Evolutionary conservation across 2,797 vertebrate species (phyloP).

Genomic region (Phataginus tetradactyla): DNA sequence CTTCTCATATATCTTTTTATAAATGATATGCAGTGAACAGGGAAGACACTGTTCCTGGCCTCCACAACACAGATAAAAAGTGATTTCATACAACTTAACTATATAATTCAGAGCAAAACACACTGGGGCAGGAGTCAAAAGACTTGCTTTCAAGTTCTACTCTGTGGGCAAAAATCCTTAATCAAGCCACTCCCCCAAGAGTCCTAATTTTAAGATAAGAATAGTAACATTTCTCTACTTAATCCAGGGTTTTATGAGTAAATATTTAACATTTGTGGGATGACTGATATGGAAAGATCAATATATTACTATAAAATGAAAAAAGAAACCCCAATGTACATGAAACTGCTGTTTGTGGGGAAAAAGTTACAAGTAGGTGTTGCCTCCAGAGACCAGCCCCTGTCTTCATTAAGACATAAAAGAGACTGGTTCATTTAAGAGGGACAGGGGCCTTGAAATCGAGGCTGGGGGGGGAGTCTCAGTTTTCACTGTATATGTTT

Average conservation of each 20-base stretch:
- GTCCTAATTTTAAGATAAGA: constrained; percentile 42
- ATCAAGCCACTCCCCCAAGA: not conserved
- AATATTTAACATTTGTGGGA: not conserved
- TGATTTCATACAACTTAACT: not conserved
- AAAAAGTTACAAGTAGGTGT: not conserved
- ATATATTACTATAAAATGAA: not conserved
- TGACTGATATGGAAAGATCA: not conserved
- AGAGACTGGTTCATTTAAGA: not conserved
- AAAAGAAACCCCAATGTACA: not conserved
- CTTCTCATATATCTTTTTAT: not conserved
- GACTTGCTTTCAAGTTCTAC: not conserved
- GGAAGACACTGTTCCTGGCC: not conserved
- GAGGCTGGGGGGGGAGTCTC: not conserved
- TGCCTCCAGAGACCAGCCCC: not conserved
- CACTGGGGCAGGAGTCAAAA: not conserved
- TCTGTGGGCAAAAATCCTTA: not conserved
- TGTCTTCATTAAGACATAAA: not conserved
- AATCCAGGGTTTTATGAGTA: not conserved
- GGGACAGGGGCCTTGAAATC: not conserved
- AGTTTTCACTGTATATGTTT: not conserved
- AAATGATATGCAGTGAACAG: not conserved
- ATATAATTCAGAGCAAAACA: not conserved
- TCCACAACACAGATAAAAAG: not conserved
- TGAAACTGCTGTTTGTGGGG: not conserved
- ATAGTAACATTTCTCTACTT: not conserved